These are phyloP conservation scores for Homarus gammarus DNA, from an alignment of 2,888 invertebrate species.

Conservation along the genomic window DNA sequence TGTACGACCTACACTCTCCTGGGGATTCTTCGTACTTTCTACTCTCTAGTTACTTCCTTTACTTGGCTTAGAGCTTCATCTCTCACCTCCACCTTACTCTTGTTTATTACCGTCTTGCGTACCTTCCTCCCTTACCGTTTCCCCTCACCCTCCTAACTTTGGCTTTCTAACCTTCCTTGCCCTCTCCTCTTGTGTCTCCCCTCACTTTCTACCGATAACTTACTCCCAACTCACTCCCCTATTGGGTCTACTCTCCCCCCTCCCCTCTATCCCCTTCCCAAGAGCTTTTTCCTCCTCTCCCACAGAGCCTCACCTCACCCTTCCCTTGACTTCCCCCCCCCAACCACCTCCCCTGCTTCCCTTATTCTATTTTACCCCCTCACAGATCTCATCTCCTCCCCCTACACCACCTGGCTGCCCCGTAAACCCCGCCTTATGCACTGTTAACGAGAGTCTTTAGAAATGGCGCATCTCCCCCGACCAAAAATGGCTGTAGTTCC, in stretches of 20 bases:
- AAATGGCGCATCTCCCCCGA: no score
- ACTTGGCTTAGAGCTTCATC: no score
- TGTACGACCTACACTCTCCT: no score
- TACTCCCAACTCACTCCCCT: background rate
- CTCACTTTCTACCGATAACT: no score
- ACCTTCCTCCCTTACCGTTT: background rate
- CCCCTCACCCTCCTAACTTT: background rate
- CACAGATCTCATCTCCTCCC: slow-evolving; percentile 6
- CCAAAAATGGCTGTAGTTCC: no score
- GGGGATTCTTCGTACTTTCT: no score
- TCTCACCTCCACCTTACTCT: background rate
- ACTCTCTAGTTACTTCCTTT: no score
- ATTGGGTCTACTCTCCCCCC: background rate
- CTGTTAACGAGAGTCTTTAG: no score
- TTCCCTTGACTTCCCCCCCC: background rate
- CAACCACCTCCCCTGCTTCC: background rate
- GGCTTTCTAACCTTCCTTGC: background rate
- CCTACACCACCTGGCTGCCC: background rate
- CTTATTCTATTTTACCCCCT: background rate
- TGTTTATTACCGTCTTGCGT: no score
- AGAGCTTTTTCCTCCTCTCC: no score
- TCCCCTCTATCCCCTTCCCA: background rate
- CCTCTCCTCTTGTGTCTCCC: background rate
- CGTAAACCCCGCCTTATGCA: no score
- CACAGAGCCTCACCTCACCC: no score